Evolutionary conservation across 2,113 vertebrate species (phyloP), one percentile per base, ranked within the genome.

Genomic region (Calidris pugnax): DNA sequence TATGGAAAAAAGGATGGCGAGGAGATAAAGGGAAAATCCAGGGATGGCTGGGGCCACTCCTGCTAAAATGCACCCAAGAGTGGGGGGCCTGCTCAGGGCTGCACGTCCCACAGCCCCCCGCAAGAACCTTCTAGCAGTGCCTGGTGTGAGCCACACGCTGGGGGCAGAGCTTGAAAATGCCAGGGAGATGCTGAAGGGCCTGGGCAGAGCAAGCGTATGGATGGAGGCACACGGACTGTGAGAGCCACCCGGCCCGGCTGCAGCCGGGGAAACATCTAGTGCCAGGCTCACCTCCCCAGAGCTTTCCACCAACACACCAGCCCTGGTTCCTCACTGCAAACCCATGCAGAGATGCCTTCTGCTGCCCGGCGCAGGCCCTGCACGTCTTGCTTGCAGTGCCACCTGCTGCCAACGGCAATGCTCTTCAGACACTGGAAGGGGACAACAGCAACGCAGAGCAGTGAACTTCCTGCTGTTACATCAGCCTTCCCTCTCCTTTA

Each of bases 321-420:
- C 51, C 78, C 37, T 3, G 78, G 67, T 6, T 90, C 82, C 64
- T 95, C 55, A 5, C 75, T 74, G 79, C 82, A 33, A 53, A 62
- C 13, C 87, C 80, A 57, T 8, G 22, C 80, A 24, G 80, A 62
- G 87, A 72, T 39, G 47, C 76, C 88, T 85, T 27, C 57, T 32
- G 75, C 59, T 91, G 37, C 66, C 39, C 28, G 47, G 43, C 75
- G 0, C 89, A 82, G 37, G 77, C 84, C 22, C 76, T 14, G 85
- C 93, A 94, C 4, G 6, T 91, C 86, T 94, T 75, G 95, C 94
- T 93, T 91, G 97, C 96, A 98, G 97, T 88, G 93, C 97, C 97
- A 97, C 95, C 97, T 98, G 92, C 96, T 7, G 95, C 91, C 91
- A 87, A 55, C 79, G 23, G 85, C 41, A 76, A 85, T 1, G 71